Conservation (phyloP, 2,113 vertebrate genomes). For the Prunella fulvescens region DNA sequence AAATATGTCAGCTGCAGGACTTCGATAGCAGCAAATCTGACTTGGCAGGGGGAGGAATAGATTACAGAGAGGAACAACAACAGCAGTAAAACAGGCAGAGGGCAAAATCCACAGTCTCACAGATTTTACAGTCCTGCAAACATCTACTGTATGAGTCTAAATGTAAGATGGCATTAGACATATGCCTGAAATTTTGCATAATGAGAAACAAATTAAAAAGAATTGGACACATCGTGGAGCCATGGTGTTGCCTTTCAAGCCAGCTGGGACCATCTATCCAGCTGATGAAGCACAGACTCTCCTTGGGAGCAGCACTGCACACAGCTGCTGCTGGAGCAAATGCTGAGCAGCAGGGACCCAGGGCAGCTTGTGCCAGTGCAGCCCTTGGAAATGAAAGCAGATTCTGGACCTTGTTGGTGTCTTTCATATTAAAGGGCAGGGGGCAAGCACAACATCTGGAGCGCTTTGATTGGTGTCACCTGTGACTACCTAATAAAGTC, state of each 20-base stretch:
- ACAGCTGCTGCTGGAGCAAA: not conserved
- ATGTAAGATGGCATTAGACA: not conserved
- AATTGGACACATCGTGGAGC: rapidly evolving
- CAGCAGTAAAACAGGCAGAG: not conserved
- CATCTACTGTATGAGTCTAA: not conserved
- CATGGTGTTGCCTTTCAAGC: not conserved
- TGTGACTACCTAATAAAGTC: not conserved
- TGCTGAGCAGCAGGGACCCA: not conserved
- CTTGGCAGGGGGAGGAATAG: not conserved
- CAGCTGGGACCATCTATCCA: not conserved
- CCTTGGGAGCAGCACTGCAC: not conserved
- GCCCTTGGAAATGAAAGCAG: not conserved
- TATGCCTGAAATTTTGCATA: not conserved
- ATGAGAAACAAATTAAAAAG: not conserved
- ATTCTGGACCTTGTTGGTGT: not conserved
- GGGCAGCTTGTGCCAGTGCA: not conserved
- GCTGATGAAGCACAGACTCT: not conserved
- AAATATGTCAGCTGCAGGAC: slow-evolving; percentile 25
- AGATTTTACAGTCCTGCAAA: not conserved
- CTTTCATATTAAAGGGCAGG: not conserved
- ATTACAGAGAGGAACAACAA: not conserved
- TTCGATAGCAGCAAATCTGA: slow-evolving; percentile 25
- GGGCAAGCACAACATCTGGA: not conserved
- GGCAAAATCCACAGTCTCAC: not conserved
- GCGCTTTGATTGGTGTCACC: not conserved